A percentile compares a stretch with the other conserved stretches of the same genome.
Conservation (phyloP, 64 coral and sea anemone species). For the Astreopora myriophthalma region DNA sequence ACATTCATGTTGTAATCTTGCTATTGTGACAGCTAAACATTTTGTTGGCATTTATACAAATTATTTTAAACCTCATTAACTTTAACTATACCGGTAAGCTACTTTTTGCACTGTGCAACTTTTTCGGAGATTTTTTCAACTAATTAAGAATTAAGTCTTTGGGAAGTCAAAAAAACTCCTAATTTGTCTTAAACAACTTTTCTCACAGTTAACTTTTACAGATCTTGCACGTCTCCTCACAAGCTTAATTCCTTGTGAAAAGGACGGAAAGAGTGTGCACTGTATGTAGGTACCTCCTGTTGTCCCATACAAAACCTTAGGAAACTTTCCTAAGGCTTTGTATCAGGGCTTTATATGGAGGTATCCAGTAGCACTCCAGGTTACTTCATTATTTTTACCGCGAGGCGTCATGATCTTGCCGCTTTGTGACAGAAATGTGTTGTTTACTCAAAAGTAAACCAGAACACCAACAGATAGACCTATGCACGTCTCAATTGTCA, state of each 20-base stretch:
- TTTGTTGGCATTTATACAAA: background rate
- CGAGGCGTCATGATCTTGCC: background rate
- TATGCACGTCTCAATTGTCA: background rate
- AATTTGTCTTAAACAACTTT: constrained; percentile 3
- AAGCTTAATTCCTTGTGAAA: background rate
- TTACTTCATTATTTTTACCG: background rate
- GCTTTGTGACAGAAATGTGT: background rate
- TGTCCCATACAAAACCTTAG: background rate
- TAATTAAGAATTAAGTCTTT: background rate
- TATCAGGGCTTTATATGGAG: background rate
- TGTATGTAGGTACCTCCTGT: background rate
- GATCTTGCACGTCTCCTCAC: background rate
- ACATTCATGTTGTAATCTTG: background rate
- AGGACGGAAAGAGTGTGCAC: background rate
- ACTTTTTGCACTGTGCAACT: background rate
- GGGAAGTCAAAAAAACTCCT: background rate
- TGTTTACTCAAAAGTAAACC: background rate
- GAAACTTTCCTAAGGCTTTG: background rate
- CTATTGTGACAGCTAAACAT: background rate
- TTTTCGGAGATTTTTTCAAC: background rate
- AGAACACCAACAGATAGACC: background rate
- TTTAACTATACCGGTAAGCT: background rate
- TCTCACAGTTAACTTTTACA: background rate
- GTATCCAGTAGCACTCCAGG: constrained; percentile 1
- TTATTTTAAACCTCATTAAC: background rate